These are phyloP conservation scores for Cryptosula pallasiana DNA, from an alignment of 2,888 invertebrate genomes.

Conservation along the genomic window DNA sequence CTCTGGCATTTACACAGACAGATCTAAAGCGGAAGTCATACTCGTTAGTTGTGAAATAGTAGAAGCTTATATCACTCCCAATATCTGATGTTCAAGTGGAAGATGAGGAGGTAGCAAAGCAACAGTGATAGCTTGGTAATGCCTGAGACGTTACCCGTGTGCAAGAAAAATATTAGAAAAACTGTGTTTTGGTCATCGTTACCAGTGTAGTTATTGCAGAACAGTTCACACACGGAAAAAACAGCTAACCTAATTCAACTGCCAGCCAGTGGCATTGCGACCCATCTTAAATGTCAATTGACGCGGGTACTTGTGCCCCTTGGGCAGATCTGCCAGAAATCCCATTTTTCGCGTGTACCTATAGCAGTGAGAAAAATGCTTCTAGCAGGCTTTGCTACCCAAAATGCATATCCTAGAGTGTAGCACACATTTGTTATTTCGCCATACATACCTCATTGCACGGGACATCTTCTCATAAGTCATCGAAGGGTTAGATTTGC, in stretches of 20 bases:
- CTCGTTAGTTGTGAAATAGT: background rate
- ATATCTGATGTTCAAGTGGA: too few relatives aligned
- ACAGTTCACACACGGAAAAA: background rate
- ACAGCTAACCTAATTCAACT: background rate
- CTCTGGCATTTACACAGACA: too few relatives aligned
- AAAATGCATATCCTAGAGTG: too few relatives aligned
- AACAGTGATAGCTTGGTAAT: too few relatives aligned
- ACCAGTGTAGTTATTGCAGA: background rate
- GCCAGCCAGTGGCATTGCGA: conserved; percentile 14
- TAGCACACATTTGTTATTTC: too few relatives aligned
- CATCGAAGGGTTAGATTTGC: conserved; percentile 82
- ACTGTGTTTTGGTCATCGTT: background rate
- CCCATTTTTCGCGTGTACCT: conserved; percentile 20
- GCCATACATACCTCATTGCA: conserved; percentile 68
- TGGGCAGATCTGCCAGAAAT: conserved; percentile 11
- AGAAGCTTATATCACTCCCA: too few relatives aligned
- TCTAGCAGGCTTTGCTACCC: too few relatives aligned
- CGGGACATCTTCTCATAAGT: conserved; percentile 86
- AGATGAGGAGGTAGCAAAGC: too few relatives aligned
- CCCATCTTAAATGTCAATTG: conserved; percentile 16
- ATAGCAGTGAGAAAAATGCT: background rate
- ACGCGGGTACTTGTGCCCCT: conserved; percentile 10
- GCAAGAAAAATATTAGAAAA: too few relatives aligned
- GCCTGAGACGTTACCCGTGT: too few relatives aligned
- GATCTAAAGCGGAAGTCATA: too few relatives aligned